Evolutionary conservation across 1,140 invertebrate genomes (phyloP).

Genomic region (Melitaea cinxia): DNA sequence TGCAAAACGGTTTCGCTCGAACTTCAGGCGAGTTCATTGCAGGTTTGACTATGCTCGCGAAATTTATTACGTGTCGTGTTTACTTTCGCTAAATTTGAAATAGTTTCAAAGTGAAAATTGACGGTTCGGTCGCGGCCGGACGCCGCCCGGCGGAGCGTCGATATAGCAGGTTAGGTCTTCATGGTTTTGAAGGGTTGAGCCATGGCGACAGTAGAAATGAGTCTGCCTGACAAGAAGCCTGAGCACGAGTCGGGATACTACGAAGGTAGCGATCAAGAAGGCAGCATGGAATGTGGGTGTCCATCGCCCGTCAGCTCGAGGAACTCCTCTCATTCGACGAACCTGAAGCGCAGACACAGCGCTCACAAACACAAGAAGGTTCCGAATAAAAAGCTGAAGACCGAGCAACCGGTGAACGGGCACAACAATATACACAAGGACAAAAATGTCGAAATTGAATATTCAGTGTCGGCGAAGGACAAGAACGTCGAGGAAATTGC

Average conservation of each 20-base stretch:
- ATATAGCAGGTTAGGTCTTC: conserved; percentile 45
- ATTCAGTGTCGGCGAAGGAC: conserved; percentile 54
- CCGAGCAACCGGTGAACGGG: conserved; percentile 65
- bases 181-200: conserved; percentile 67
- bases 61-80: conserved; percentile 72
- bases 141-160: conserved; percentile 22
- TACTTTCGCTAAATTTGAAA: conserved; percentile 68
- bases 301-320: conserved; percentile 74
- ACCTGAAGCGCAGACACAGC: conserved; percentile 66
- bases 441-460: conserved; percentile 74
- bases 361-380: conserved; percentile 67
- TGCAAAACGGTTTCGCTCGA: conserved; percentile 49
- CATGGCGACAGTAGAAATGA: conserved; percentile 78
- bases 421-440: conserved; percentile 48
- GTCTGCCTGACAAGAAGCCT: conserved; percentile 75
- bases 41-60: conserved; percentile 61
- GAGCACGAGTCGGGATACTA: conserved; percentile 80
- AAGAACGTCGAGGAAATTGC: conserved; percentile 50
- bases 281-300: conserved; percentile 75
- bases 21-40: conserved; percentile 55
- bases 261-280: conserved; percentile 78
- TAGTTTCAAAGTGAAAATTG: conserved; percentile 47
- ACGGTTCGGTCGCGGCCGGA: conserved; percentile 22
- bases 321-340: conserved; percentile 71
- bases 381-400: conserved; percentile 58